These are phyloP conservation scores for Enteromius trimaculatus DNA, from an alignment of 2,797 vertebrate genomes.

Conservation along the genomic window DNA sequence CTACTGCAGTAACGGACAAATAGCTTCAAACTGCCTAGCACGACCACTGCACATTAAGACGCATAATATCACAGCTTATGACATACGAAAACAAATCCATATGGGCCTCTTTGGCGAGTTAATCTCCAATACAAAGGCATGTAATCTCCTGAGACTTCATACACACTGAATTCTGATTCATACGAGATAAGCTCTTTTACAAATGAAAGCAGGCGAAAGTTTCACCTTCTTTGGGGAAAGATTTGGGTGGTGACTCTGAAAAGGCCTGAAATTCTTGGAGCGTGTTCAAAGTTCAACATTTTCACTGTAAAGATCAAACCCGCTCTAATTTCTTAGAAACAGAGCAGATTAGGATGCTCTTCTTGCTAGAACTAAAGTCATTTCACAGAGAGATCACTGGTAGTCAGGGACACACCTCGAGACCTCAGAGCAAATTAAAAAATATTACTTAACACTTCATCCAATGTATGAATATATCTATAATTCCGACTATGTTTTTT, in stretches of 20 bases:
- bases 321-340: not conserved
- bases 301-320: not conserved
- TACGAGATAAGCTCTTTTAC: constrained; percentile 18
- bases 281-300: constrained; percentile 25
- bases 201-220: not conserved
- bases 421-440: not conserved
- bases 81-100: constrained; percentile 52
- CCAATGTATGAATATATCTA: not conserved
- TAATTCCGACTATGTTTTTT: not conserved
- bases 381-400: constrained; percentile 6
- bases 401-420: not conserved
- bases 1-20: not conserved
- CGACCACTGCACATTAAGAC: constrained; percentile 63
- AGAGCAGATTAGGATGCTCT: constrained; percentile 1
- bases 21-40: constrained; percentile 63
- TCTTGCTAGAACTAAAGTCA: constrained; percentile 30
- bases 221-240: constrained; percentile 16
- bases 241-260: constrained; percentile 16
- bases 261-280: not conserved
- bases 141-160: constrained; percentile 61
- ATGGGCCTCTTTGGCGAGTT: constrained; percentile 65
- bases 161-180: constrained; percentile 55
- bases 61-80: constrained; percentile 54
- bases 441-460: not conserved
- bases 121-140: constrained; percentile 62